A percentile compares a stretch with the other conserved stretches of the same genome.
These are phyloP conservation scores for Rhabditoides inermis DNA, from an alignment of 2,888 invertebrate species.

Conservation along the genomic window DNA sequence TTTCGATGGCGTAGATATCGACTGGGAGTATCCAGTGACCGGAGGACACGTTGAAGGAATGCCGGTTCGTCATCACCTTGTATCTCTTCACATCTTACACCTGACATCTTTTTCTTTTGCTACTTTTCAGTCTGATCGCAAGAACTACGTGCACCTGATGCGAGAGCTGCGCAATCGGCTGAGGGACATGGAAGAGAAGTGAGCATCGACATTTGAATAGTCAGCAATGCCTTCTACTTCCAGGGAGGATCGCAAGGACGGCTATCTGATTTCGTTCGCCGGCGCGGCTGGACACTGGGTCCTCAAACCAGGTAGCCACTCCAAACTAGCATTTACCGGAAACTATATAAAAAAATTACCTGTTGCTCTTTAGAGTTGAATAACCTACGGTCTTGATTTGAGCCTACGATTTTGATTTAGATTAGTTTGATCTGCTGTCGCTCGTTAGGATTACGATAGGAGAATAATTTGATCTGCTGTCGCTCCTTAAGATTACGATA, in stretches of 20 bases:
- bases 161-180: conserved; percentile 39
- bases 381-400: too few species aligned
- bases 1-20: conserved; percentile 50
- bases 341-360: too few species aligned
- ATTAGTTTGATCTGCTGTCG: too few species aligned
- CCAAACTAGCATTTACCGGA: too few species aligned
- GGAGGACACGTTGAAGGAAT: conserved; percentile 42
- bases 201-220: too few species aligned
- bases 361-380: too few species aligned
- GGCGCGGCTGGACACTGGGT: conserved; percentile 52
- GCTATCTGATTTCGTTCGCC: conserved; percentile 45
- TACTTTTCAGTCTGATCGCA: conserved; percentile 26
- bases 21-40: conserved; percentile 52
- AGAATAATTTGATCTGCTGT: too few species aligned
- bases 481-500: too few species aligned
- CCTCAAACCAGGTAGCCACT: conserved; percentile 33
- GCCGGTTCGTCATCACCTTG: conserved; percentile 13
- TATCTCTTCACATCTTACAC: background rate
- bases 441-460: too few species aligned
- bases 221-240: too few species aligned
- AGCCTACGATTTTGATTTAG: too few species aligned
- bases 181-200: conserved; percentile 20
- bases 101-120: background rate
- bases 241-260: conserved; percentile 9
- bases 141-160: conserved; percentile 47